Evolutionary conservation across 53 echinoderm and acorn worm species (phyloP), one percentile per base, ranked within the genome.

Genomic region (Arbacia lixula): DNA sequence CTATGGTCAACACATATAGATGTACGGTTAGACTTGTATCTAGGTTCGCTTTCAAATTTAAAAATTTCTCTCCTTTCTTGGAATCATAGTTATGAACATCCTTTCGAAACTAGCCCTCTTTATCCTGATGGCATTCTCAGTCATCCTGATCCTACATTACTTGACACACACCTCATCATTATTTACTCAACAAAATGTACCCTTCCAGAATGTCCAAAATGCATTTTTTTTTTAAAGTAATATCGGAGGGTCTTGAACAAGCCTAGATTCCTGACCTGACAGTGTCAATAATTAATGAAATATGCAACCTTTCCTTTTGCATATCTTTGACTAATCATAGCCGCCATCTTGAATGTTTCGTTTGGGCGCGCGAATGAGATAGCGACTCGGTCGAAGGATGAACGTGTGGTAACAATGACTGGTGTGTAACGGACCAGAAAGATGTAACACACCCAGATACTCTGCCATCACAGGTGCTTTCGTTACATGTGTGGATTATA

Each of bases 241-340:
- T 28, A 0, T 50, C n/a, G 14, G 17, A 31, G 4, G 20, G 57
- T 32, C 76, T 56, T 24, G 0, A 20, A 25, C 22, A 46, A 36
- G 76, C n/a, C 76, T 76, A 75, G 1, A 51, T 17, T 34, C 36
- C 36, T 37, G 76, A 76, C 76, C 76, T 26, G 37, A 34, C 57
- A 56, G 26, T 57, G 76, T 76, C 76, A 76, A 76, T 76, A 76
- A 76, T 76, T 76, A 76, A 76, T 76, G 57, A 57, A 76, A 55
- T 76, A 32, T 76, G 35, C 76, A 55, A 56, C 76, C 57, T 76
- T 76, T 76, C 36, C 21, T 39, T 72, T 46, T 50, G 52, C 56
- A 76, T 55, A 55, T 36, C 39, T 24, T 57, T 64, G 29, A 72
- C 50, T 26, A 52, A 11, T n/a, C 31, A 35, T 56, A 2, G 52